Conservation (phyloP, 2,113 vertebrate genomes). For the Plotosus lineatus region DNA sequence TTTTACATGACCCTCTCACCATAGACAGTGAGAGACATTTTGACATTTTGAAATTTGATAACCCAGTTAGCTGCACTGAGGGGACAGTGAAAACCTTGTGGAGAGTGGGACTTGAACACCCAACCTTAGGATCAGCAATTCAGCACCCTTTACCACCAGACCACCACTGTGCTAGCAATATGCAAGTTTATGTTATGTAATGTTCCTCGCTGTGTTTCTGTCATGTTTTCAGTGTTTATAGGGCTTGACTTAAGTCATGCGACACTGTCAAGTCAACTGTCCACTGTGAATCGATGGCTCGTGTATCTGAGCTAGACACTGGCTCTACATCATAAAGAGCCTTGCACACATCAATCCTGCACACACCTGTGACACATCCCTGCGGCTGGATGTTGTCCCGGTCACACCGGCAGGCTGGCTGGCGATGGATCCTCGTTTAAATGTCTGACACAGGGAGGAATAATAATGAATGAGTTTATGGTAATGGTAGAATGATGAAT, state of each 20-base stretch:
- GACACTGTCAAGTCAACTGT: conserved; percentile 28
- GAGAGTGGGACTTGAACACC: too few relatives aligned
- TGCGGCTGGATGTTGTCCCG: conserved; percentile 27
- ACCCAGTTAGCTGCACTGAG: too few relatives aligned
- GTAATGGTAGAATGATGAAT: conserved; percentile 37
- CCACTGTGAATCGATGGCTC: conserved; percentile 31
- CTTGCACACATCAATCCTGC: conserved; percentile 46
- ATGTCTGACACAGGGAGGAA: conserved; percentile 21
- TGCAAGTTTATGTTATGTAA: not conserved
- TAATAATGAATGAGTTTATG: conserved; percentile 40
- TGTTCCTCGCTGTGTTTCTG: not conserved
- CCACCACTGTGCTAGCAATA: too few relatives aligned
- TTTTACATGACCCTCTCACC: too few relatives aligned
- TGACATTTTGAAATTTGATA: too few relatives aligned
- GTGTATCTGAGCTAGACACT: conserved; percentile 18
- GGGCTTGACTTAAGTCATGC: conserved; percentile 3
- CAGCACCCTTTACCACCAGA: too few relatives aligned
- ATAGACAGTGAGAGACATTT: too few relatives aligned
- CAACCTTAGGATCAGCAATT: too few relatives aligned
- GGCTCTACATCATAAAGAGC: conserved; percentile 34
- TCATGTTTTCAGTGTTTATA: conserved; percentile 12
- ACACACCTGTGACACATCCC: conserved; percentile 30
- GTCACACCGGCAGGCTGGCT: conserved; percentile 22
- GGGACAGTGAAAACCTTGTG: too few relatives aligned
- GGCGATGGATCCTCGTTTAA: conserved; percentile 15